Conservation (phyloP, 2,113 vertebrate species). For the Archilochus colubris region DNA sequence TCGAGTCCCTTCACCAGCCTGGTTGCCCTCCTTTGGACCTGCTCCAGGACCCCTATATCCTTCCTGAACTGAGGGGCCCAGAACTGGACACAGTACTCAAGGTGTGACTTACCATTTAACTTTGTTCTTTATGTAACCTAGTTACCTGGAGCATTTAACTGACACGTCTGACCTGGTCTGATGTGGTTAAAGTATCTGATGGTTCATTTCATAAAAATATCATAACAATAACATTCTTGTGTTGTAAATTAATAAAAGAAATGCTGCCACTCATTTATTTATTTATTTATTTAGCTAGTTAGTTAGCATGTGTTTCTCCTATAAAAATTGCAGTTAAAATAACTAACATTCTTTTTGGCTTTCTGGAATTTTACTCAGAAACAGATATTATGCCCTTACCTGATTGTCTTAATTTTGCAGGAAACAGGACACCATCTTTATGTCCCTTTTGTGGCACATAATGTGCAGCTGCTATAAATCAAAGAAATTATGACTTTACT, state of each 20-base stretch:
- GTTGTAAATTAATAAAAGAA: not conserved
- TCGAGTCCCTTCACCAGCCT: no score
- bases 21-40: no score
- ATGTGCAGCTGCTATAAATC: constrained; percentile 67
- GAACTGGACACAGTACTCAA: no score
- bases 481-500: constrained; percentile 56
- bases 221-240: not conserved
- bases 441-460: constrained; percentile 39
- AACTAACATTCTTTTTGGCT: not conserved
- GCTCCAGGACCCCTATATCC: no score
- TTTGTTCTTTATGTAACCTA: not conserved
- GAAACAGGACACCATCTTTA: constrained; percentile 23
- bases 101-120: not conserved
- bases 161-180: not conserved
- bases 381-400: not conserved
- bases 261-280: no score
- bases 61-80: no score
- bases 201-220: not conserved
- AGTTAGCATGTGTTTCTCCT: no score
- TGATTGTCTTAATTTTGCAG: constrained; percentile 57
- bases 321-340: no score
- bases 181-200: not conserved
- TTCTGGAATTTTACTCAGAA: constrained; percentile 47
- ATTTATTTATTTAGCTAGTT: no score
- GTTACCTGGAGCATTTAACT: not conserved